phyloP scores from a whole-genome alignment of 53 echinoderm and acorn worm genomes.

The Paelopatides confundens region DNA sequence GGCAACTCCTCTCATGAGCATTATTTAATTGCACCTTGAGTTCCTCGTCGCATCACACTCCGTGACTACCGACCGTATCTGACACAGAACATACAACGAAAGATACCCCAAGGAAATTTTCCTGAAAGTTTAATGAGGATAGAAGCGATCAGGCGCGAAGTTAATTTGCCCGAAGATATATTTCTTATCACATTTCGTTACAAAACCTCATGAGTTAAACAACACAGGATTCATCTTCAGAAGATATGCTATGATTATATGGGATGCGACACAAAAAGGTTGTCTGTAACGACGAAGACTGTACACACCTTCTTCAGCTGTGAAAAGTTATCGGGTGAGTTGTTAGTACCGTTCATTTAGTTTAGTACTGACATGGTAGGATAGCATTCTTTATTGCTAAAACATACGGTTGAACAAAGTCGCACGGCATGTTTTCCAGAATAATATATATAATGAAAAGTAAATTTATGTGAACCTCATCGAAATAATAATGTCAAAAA shows the following conservation, averaged over 20 bases:
- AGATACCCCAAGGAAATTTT: neutral
- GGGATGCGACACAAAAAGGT: neutral
- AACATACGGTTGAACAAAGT: no score
- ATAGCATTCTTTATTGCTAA: no score
- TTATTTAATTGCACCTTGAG: neutral
- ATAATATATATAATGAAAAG: no score
- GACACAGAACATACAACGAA: conserved; percentile 26
- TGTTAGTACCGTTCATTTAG: no score
- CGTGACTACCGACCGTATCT: conserved; percentile 9
- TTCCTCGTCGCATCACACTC: neutral
- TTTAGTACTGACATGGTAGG: no score
- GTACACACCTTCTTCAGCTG: no score
- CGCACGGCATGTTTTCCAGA: no score
- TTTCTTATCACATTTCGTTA: conserved; percentile 48
- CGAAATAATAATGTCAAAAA: no score
- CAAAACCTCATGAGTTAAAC: conserved; percentile 23
- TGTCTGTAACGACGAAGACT: no score
- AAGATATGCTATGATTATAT: conserved; percentile 19
- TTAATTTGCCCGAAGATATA: conserved; percentile 43
- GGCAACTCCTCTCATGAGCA: no score
- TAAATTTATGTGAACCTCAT: no score
- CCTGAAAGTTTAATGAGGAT: conserved; percentile 51
- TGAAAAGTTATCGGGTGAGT: no score
- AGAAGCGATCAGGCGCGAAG: conserved; percentile 49
- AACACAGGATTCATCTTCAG: conserved; percentile 11